A percentile compares a stretch with the other conserved stretches of the same genome.
These are phyloP conservation scores for Bubo blakistoni DNA, from an alignment of 2,113 vertebrate genomes.

Conservation along the genomic window DNA sequence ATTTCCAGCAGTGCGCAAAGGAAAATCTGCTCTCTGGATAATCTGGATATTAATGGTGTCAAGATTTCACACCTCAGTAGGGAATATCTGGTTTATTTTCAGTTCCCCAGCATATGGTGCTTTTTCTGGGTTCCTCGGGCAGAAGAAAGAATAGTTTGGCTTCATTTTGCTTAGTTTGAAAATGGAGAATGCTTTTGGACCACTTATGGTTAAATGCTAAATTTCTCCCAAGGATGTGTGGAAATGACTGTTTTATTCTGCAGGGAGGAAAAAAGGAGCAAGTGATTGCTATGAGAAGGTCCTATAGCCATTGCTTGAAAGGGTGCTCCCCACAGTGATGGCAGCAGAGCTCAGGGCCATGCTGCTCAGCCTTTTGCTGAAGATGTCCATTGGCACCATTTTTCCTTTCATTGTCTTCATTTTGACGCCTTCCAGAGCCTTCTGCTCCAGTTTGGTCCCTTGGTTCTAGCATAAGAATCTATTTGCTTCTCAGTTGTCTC, in stretches of 20 bases:
- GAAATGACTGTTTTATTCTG: background rate
- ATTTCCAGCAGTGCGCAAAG: background rate
- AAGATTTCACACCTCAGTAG: background rate
- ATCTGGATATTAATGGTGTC: conserved; percentile 6
- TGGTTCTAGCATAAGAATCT: background rate
- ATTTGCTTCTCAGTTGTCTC: background rate
- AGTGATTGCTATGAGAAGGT: background rate
- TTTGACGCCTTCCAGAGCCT: background rate
- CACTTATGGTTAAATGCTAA: background rate
- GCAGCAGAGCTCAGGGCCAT: background rate
- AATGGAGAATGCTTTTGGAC: background rate
- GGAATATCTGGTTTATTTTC: conserved; percentile 38
- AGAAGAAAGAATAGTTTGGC: background rate
- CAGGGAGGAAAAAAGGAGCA: background rate
- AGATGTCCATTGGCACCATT: background rate
- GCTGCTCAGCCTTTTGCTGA: background rate
- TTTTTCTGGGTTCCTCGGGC: background rate
- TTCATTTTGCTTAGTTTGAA: background rate
- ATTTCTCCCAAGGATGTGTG: background rate
- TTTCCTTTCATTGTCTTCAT: background rate
- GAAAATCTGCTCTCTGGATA: background rate
- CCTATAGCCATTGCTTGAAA: background rate
- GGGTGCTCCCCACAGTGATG: background rate
- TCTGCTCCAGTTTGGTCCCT: background rate
- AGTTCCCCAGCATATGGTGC: background rate